phyloP scores from a whole-genome alignment of 2,113 vertebrate genomes.

The Paracanthobrama guichenoti region DNA sequence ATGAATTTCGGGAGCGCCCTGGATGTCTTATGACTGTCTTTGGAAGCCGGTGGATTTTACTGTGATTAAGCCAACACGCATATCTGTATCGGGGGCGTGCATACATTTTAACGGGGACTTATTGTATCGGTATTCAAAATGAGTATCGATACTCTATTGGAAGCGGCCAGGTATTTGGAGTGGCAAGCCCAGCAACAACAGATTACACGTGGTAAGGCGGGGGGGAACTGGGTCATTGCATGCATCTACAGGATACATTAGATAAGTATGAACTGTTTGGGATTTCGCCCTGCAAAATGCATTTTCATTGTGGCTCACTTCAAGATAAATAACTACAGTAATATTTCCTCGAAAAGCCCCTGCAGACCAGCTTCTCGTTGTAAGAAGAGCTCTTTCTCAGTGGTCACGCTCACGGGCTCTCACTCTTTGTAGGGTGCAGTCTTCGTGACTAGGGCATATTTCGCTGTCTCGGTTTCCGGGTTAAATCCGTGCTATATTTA shows the following conservation, averaged over 20 bases:
- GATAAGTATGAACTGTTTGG: not conserved
- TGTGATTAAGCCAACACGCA: constrained; percentile 8
- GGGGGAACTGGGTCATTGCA: constrained; percentile 29
- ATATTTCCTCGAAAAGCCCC: not conserved
- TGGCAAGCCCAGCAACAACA: constrained; percentile 96
- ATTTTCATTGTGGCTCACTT: constrained; percentile 7
- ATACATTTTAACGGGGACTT: constrained; percentile 57
- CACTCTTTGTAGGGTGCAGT: constrained; percentile 4
- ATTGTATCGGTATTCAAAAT: constrained; percentile 74
- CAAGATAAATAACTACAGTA: not conserved
- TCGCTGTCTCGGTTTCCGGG: constrained; percentile 56
- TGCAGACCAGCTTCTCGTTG: not conserved
- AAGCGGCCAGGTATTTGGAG: constrained; percentile 94
- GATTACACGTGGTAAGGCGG: constrained; percentile 88
- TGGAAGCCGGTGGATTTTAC: constrained; percentile 44
- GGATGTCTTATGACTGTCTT: constrained; percentile 56
- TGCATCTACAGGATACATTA: not conserved
- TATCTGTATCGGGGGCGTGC: constrained; percentile 40
- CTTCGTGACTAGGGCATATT: constrained; percentile 31
- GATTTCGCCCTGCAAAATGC: not conserved
- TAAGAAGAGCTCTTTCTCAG: not conserved
- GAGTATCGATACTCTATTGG: constrained; percentile 95
- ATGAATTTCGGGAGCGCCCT: constrained; percentile 67
- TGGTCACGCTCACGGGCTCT: not conserved
- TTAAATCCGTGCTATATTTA: constrained; percentile 61